Base-by-base conservation (phyloP, 2,888 invertebrate genomes). In the Ophion costatus region DNA sequence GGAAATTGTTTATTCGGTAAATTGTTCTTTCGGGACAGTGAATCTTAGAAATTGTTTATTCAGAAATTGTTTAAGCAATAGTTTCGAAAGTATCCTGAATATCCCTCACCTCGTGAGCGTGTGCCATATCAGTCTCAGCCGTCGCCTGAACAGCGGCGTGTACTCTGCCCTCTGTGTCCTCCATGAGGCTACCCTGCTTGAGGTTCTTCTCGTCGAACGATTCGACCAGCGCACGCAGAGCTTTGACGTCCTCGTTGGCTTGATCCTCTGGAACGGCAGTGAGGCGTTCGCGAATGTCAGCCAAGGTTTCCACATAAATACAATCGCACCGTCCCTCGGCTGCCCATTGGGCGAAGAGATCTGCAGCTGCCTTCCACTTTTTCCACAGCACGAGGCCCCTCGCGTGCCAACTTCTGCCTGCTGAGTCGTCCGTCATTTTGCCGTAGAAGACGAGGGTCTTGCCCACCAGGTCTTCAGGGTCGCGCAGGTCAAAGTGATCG, bases 401-500 rank as follows among this genome's bases (percentile, higher is more conserved):
- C 33, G 97, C 91, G 90, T 95, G 94, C 80, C 95, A 94, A 88
- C 96, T 96, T 84, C 94, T 93, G 84, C 95, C 95, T 7, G 96
- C 87, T 83, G 94, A 91, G 87, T 96, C 94, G 78, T 94, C 90
- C 85, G 94, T 91, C 90, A 82, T 90, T 88, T 95, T 94, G 3
- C 96, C 95, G 83, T 96, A 95, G 94, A 95, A 95, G 56, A 95
- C 94, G 73, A 99, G 94, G 2, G 98, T 97, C 94, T 99, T 99
- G 0, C 98, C 98, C 71, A 97, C 95, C 61, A 98, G 94, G 90
- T 96, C 95, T 38, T 95, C 93, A 7, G 96, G 95, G 88, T 97
- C 96, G 83, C 94, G 95, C 24, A 98, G 94, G 94, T 98, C 98
- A 94, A 98, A 98, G 93, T 99, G 98, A 91, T 98, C 97, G 94